Evolutionary conservation across 2,888 invertebrate species (phyloP).

Genomic region (Diloba caeruleocephala): DNA sequence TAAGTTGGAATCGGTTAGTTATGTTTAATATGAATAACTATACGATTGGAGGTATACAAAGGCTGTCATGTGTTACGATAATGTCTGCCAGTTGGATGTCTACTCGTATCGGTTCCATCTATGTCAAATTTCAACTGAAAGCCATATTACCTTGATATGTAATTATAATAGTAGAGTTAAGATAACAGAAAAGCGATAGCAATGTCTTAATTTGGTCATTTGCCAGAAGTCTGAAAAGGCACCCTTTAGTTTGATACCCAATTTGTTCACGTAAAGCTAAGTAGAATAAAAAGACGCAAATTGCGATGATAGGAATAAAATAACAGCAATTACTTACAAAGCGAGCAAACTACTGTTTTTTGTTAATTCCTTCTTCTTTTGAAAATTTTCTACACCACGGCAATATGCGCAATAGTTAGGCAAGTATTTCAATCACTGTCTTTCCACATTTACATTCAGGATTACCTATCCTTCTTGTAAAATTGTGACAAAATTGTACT

Average conservation of each 20-base stretch:
- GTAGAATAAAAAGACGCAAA: too few relatives aligned
- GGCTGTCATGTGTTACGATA: conserved; percentile 30
- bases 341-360: too few relatives aligned
- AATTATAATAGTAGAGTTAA: conserved; percentile 42
- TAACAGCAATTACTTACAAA: too few relatives aligned
- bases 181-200: conserved; percentile 37
- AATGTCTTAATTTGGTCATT: conserved; percentile 33
- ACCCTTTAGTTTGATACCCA: conserved; percentile 3
- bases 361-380: too few relatives aligned
- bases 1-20: conserved; percentile 8
- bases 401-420: too few relatives aligned
- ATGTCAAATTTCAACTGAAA: conserved; percentile 43
- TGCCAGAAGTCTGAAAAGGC: conserved; percentile 14
- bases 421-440: too few relatives aligned
- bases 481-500: too few relatives aligned
- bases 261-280: not conserved
- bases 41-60: conserved; percentile 16
- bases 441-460: too few relatives aligned
- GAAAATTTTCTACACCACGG: too few relatives aligned
- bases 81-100: conserved; percentile 40
- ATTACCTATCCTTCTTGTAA: too few relatives aligned
- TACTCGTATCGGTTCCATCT: conserved; percentile 44
- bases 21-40: conserved; percentile 10
- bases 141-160: conserved; percentile 31
- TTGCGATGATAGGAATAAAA: too few relatives aligned